Conservation (phyloP, 2,888 invertebrate species). For the Oxytorus armatus region DNA sequence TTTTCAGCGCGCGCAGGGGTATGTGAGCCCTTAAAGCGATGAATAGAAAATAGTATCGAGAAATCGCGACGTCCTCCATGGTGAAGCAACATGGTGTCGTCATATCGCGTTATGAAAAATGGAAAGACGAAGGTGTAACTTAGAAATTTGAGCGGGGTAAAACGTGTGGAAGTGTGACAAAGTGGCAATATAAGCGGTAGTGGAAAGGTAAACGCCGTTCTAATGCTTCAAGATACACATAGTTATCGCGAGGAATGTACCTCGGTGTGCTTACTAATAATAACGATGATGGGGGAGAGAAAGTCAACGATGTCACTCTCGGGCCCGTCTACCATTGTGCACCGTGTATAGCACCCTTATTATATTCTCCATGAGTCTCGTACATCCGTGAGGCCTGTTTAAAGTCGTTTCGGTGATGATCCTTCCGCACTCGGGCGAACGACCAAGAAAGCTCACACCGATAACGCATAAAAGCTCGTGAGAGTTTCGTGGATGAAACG, state of each 20-base stretch:
- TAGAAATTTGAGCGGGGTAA: neutral
- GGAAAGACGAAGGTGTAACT: neutral
- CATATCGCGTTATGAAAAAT: neutral
- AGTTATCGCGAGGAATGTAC: slow-evolving; percentile 76
- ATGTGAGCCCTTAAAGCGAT: too few relatives aligned
- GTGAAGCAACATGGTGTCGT: too few relatives aligned
- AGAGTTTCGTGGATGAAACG: slow-evolving; percentile 64
- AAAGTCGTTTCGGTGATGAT: slow-evolving; percentile 45
- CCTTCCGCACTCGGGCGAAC: slow-evolving; percentile 64
- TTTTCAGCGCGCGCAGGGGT: too few relatives aligned
- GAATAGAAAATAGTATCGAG: too few relatives aligned
- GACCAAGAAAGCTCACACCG: slow-evolving; percentile 35
- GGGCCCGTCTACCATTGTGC: slow-evolving; percentile 30
- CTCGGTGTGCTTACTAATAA: slow-evolving; percentile 74
- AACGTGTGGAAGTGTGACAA: slow-evolving; percentile 72
- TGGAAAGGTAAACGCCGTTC: slow-evolving; percentile 15
- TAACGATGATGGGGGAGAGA: slow-evolving; percentile 68
- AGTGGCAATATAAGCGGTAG: slow-evolving; percentile 72
- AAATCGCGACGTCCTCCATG: too few relatives aligned
- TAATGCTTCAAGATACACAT: slow-evolving; percentile 74
- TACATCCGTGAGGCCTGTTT: neutral
- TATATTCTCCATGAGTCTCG: slow-evolving; percentile 19
- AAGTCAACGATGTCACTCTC: slow-evolving; percentile 43
- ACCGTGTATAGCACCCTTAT: neutral
- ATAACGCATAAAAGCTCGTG: slow-evolving; percentile 67